Percentiles rank a stretch among this genome's conserved stretches.
These are phyloP conservation scores for Hemicrepidius hirtus DNA, from an alignment of 2,888 invertebrate species.

Conservation along the genomic window DNA sequence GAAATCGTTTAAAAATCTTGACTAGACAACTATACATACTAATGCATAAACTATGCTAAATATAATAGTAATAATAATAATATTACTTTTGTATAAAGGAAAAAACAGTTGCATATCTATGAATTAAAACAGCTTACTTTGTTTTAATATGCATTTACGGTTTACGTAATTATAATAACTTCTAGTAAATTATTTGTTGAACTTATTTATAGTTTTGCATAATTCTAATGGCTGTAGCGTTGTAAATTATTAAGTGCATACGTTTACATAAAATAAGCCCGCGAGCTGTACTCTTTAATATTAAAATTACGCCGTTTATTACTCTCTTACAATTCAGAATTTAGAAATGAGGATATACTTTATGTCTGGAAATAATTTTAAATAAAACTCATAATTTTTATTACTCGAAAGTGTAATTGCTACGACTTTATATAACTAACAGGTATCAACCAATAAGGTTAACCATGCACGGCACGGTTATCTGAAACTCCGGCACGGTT, in stretches of 20 bases:
- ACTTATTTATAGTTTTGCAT: slow-evolving; percentile 29
- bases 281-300: neutral
- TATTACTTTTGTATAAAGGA: neutral
- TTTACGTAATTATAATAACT: slow-evolving; percentile 38
- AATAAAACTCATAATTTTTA: too few species aligned
- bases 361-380: too few species aligned
- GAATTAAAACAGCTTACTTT: slow-evolving; percentile 22
- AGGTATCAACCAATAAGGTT: too few species aligned
- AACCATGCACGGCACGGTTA: too few species aligned
- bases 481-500: too few species aligned
- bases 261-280: slow-evolving; percentile 14
- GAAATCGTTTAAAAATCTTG: slow-evolving; percentile 33
- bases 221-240: slow-evolving; percentile 19
- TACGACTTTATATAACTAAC: too few species aligned
- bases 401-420: too few species aligned
- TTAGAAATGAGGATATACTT: too few species aligned
- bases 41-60: neutral
- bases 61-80: neutral
- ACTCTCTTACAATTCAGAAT: too few species aligned
- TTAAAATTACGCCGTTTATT: too few species aligned
- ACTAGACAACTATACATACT: slow-evolving; percentile 25
- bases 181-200: slow-evolving; percentile 31
- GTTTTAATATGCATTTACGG: slow-evolving; percentile 13
- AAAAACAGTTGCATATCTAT: neutral
- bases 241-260: slow-evolving; percentile 24